Conservation (phyloP, 2,888 invertebrate species). For the Chrysomela aeneicollis region DNA sequence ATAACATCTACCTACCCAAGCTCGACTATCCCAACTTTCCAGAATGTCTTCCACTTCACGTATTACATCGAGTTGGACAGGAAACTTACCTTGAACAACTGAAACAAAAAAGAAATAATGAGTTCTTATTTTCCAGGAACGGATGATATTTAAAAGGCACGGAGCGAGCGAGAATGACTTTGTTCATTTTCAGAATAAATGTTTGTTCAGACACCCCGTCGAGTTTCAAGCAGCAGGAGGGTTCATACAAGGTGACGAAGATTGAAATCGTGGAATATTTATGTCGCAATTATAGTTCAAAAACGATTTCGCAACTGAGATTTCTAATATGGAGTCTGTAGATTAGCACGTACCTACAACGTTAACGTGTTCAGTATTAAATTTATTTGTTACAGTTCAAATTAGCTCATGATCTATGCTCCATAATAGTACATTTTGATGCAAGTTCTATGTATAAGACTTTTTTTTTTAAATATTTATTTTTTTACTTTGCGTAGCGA, state of each 20-base stretch:
- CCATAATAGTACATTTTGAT: no score
- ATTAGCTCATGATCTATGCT: no score
- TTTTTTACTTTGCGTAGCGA: no score
- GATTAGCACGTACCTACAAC: no score
- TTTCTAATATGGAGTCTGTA: neutral
- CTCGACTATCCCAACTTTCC: neutral
- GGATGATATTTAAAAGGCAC: conserved; percentile 16
- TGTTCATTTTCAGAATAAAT: conserved; percentile 30
- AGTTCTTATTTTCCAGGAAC: neutral
- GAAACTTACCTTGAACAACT: neutral
- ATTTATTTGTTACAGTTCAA: no score
- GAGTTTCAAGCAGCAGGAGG: conserved; percentile 19
- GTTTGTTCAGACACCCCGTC: conserved; percentile 31
- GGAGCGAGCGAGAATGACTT: conserved; percentile 24
- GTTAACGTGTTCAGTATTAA: no score
- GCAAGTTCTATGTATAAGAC: no score
- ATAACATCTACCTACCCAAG: neutral
- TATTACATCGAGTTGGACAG: neutral
- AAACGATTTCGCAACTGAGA: neutral
- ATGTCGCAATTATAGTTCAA: conserved; percentile 20
- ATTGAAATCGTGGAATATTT: conserved; percentile 23
- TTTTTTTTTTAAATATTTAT: no score
- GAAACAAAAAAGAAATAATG: conserved; percentile 9
- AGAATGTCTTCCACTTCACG: neutral
- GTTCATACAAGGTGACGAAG: conserved; percentile 19